Percentiles rank a stretch among this genome's conserved stretches.
Evolutionary conservation across 2,888 invertebrate species (phyloP).

Genomic region (Geophilus truncorum): DNA sequence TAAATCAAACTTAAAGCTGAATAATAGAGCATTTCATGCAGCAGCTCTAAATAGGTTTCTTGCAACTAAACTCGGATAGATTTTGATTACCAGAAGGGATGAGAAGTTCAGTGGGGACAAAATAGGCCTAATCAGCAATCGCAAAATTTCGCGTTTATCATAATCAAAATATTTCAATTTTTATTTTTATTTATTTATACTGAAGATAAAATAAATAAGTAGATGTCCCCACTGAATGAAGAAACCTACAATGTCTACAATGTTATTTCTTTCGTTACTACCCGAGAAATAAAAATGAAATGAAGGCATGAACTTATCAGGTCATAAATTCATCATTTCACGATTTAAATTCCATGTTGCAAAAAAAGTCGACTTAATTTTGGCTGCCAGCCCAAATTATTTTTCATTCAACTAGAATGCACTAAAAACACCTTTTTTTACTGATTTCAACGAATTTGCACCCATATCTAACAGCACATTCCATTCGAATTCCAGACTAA

Average conservation of each 20-base stretch:
- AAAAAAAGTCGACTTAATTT: neutral
- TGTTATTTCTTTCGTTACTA: neutral
- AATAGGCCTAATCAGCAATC: too few relatives aligned
- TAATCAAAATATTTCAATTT: too few relatives aligned
- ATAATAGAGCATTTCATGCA: neutral
- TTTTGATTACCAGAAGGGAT: too few relatives aligned
- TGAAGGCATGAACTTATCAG: neutral
- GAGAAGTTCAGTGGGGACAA: too few relatives aligned
- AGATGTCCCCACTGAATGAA: too few relatives aligned
- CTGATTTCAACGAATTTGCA: too few relatives aligned
- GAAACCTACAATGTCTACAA: too few relatives aligned
- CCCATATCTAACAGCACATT: neutral
- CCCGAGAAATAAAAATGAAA: neutral
- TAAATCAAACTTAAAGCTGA: neutral
- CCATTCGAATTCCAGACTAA: neutral
- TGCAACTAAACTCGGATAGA: too few relatives aligned
- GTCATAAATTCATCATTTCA: neutral
- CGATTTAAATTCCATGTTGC: neutral
- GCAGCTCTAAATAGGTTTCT: neutral
- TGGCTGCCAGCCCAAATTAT: slow-evolving; percentile 10
- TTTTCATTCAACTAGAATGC: neutral
- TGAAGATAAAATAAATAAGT: too few relatives aligned
- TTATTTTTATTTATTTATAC: too few relatives aligned
- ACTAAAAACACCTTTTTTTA: neutral
- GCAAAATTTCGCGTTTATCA: too few relatives aligned